These are phyloP conservation scores for Theropithecus gelada DNA, from an alignment of 2,113 vertebrate genomes.

Conservation along the genomic window DNA sequence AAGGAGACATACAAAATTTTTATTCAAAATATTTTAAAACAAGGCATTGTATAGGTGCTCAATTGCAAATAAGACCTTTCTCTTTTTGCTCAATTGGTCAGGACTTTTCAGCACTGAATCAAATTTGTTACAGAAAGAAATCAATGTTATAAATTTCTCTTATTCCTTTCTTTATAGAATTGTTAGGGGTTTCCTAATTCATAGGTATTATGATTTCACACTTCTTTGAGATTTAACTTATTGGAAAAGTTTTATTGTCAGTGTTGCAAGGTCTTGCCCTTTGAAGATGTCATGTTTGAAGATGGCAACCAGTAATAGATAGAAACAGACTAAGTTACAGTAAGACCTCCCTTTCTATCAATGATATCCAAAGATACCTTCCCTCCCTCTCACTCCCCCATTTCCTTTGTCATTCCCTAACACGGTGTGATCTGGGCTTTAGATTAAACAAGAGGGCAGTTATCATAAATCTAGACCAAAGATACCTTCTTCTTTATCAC, in stretches of 20 bases:
- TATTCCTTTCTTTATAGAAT: not conserved
- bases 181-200: not conserved
- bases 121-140: not conserved
- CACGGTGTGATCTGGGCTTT: not conserved
- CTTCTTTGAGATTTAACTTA: not conserved
- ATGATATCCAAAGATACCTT: accelerated
- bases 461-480: not conserved
- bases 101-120: not conserved
- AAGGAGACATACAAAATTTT: not conserved
- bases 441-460: accelerated
- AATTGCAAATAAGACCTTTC: not conserved
- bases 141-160: not conserved
- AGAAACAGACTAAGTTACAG: not conserved
- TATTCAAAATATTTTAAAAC: not conserved
- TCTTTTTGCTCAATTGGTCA: not conserved
- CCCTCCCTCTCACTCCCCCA: accelerated
- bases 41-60: not conserved
- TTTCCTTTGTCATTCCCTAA: accelerated
- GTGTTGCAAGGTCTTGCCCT: not conserved
- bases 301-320: not conserved
- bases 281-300: not conserved
- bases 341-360: not conserved
- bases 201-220: not conserved
- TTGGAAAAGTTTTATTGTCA: not conserved
- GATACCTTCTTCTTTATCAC: accelerated